Evolutionary conservation across 2,888 invertebrate species (phyloP), one percentile per base, ranked within the genome.

Genomic region (Ormyrus thymus): DNA sequence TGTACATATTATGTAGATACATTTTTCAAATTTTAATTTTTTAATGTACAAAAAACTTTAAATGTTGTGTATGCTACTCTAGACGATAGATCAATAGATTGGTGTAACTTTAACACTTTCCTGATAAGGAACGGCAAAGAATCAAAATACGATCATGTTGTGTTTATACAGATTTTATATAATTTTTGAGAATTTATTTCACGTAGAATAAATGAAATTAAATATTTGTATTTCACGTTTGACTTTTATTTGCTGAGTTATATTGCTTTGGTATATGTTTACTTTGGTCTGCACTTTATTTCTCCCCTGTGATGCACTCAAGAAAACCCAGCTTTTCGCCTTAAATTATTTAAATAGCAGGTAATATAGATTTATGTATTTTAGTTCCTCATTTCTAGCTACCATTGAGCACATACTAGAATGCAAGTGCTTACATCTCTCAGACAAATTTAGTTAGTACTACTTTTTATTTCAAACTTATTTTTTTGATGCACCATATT

Each of bases 161-260:
- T 56, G 11, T n/a, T 46, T 56, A 58, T 70, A 69, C 48, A 46
- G 6, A 53, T 68, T 84, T 85, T 84, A 82, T 83, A 84, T 79
- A 84, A 81, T 82, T 77, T 83, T 83, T 76, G 74, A 83, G 69
- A 82, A 59, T 48, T 61, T 48, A 15, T 6, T 83, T 82, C 78
- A 84, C 81, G 74, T 82, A 83, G 83, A 87, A 87, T 87, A 87
- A 88, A 86, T 76, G 82, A 85, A 83, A 81, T 85, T 87, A 29
- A 29, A 84, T 85, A 81, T 85, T 83, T 83, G 84, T 77, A 83
- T 85, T 84, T 81, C 79, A 83, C 79, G 80, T 83, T 83, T 84
- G 83, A 83, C 84, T 85, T 87, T 87, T 85, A 86, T 85, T 87
- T 84, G 72, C 83, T 81, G 83, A 80, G 84, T 48, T 79, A 79